These are phyloP conservation scores for Tinamus major DNA, from an alignment of 2,797 vertebrate species.

Conservation along the genomic window DNA sequence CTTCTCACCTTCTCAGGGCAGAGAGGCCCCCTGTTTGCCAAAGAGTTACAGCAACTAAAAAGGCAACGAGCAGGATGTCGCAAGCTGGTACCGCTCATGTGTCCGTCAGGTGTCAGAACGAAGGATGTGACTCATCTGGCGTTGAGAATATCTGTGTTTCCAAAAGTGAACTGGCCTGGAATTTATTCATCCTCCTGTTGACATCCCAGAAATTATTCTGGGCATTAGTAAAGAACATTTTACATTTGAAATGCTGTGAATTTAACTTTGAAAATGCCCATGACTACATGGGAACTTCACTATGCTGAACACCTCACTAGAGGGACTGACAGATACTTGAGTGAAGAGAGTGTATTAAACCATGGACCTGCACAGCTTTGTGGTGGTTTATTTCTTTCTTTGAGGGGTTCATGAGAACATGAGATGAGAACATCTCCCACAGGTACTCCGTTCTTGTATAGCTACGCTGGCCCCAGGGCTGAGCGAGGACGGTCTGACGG, in stretches of 20 bases:
- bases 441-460: fast-evolving
- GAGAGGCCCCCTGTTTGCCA: background rate
- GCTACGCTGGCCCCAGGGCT: background rate
- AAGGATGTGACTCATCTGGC: background rate
- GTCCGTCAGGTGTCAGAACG: background rate
- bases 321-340: background rate
- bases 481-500: too few species aligned
- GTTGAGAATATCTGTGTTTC: fast-evolving
- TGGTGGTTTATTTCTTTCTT: background rate
- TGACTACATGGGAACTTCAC: background rate
- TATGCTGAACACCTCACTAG: background rate
- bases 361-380: background rate
- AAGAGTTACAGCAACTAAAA: background rate
- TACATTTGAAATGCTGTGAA: background rate
- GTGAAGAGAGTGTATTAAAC: background rate
- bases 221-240: background rate
- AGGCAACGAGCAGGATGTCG: background rate
- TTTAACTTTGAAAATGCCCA: background rate
- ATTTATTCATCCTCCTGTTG: background rate
- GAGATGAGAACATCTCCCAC: background rate
- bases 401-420: background rate
- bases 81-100: background rate
- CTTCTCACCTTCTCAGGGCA: background rate
- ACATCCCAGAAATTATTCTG: background rate
- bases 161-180: background rate